A percentile compares a stretch with the other conserved stretches of the same genome.
These are phyloP conservation scores for Sycophila sp. DNA, from an alignment of 1,140 invertebrate genomes.

Conservation along the genomic window DNA sequence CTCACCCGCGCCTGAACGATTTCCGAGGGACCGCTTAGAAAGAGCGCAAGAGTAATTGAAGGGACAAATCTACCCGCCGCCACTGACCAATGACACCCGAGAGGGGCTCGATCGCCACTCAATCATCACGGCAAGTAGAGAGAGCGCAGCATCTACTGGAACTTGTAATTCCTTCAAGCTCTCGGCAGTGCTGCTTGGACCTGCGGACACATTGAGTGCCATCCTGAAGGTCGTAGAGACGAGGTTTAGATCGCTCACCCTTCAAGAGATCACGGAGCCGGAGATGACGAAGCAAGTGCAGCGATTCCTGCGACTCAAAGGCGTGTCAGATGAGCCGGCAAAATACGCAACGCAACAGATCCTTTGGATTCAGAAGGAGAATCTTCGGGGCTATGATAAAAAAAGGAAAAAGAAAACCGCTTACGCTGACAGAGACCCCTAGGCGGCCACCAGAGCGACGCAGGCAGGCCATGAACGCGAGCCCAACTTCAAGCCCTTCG, in stretches of 20 bases:
- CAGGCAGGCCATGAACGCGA: too few species aligned
- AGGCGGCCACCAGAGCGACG: too few species aligned
- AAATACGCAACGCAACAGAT: background rate
- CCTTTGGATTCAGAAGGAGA: too few species aligned
- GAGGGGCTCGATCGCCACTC: constrained; percentile 20
- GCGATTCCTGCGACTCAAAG: background rate
- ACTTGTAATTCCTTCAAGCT: background rate
- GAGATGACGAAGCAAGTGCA: background rate
- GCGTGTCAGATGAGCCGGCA: constrained; percentile 14
- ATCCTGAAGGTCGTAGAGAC: background rate
- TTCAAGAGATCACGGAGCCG: background rate
- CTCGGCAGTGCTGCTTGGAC: background rate
- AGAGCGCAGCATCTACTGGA: constrained; percentile 10
- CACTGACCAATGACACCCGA: background rate
- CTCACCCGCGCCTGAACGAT: too few species aligned
- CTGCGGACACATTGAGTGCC: background rate
- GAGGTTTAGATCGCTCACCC: background rate
- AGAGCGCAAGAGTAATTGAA: background rate
- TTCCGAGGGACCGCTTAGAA: too few species aligned
- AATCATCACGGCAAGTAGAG: background rate
- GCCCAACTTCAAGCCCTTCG: too few species aligned
- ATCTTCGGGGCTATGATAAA: too few species aligned
- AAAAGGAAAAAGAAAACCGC: too few species aligned
- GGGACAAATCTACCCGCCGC: background rate
- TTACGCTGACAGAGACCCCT: too few species aligned